phyloP scores from a whole-genome alignment of 2,888 invertebrate species.

The Adineta ricciae region DNA sequence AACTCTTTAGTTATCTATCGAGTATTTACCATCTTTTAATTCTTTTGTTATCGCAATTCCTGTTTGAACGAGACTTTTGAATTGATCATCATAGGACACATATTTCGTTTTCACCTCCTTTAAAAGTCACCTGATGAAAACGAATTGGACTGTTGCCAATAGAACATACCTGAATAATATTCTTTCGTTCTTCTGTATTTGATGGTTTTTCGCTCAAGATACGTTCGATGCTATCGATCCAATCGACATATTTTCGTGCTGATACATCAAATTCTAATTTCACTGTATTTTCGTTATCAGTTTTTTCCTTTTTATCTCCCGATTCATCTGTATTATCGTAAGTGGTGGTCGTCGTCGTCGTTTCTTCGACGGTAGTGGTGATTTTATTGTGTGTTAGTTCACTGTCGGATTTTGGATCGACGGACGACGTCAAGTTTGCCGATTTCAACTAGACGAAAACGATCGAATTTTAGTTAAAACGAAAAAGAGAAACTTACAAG shows the following conservation, averaged over 20 bases:
- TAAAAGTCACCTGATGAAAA: no score
- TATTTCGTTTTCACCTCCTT: constrained; percentile 15
- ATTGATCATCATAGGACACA: background rate
- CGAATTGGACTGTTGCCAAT: no score
- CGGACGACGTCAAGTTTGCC: no score
- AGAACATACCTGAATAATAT: background rate
- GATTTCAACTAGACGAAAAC: background rate
- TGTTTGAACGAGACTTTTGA: background rate
- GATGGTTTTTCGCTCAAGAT: background rate
- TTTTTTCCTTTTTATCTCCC: background rate
- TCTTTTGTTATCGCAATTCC: background rate
- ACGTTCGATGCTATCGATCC: constrained; percentile 12
- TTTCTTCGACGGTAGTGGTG: background rate
- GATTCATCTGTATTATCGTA: background rate
- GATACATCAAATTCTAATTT: background rate
- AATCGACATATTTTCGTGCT: background rate
- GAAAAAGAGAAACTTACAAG: background rate
- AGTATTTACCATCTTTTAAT: constrained; percentile 12
- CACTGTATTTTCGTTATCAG: background rate
- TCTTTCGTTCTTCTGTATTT: background rate
- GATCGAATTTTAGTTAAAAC: background rate
- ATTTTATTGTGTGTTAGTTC: background rate
- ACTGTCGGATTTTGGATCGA: background rate
- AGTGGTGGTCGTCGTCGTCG: background rate
- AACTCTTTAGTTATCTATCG: background rate